Evolutionary conservation across 2,113 vertebrate genomes (phyloP).

Genomic region (Piprites chloris): DNA sequence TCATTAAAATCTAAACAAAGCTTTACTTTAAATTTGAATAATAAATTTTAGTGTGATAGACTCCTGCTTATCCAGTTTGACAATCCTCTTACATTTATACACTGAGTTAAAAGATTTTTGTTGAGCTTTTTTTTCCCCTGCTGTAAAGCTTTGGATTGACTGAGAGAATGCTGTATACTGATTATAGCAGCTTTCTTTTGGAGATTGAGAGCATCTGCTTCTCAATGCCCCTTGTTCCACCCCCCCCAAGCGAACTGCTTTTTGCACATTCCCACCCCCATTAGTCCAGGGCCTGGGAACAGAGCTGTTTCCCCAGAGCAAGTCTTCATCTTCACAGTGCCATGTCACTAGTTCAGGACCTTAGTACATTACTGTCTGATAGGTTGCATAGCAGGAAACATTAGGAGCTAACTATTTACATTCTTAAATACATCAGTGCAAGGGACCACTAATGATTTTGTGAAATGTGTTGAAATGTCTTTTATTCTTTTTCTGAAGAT

Average conservation of each 20-base stretch:
- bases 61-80: slow-evolving; percentile 60
- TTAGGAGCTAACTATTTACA: slow-evolving; percentile 45
- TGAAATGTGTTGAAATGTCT: background rate
- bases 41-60: slow-evolving; percentile 61
- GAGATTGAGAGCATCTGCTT: slow-evolving; percentile 74
- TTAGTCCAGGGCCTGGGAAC: slow-evolving; percentile 72
- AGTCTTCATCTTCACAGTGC: slow-evolving; percentile 17
- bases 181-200: slow-evolving; percentile 67
- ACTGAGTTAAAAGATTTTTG: slow-evolving; percentile 56
- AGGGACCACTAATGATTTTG: background rate
- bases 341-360: slow-evolving; percentile 52
- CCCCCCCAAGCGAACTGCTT: slow-evolving; percentile 10
- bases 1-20: slow-evolving; percentile 75
- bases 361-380: slow-evolving; percentile 40
- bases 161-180: slow-evolving; percentile 64
- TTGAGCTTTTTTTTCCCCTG: background rate
- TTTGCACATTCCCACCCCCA: slow-evolving; percentile 59
- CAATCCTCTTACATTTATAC: slow-evolving; percentile 66
- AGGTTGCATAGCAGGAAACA: slow-evolving; percentile 46
- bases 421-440: slow-evolving; percentile 38
- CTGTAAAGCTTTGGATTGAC: slow-evolving; percentile 59
- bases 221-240: slow-evolving; percentile 39
- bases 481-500: background rate
- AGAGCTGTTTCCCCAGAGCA: slow-evolving; percentile 15
- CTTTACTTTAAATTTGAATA: slow-evolving; percentile 69